phyloP scores from a whole-genome alignment of 2,113 vertebrate species.

The Colius striatus region DNA sequence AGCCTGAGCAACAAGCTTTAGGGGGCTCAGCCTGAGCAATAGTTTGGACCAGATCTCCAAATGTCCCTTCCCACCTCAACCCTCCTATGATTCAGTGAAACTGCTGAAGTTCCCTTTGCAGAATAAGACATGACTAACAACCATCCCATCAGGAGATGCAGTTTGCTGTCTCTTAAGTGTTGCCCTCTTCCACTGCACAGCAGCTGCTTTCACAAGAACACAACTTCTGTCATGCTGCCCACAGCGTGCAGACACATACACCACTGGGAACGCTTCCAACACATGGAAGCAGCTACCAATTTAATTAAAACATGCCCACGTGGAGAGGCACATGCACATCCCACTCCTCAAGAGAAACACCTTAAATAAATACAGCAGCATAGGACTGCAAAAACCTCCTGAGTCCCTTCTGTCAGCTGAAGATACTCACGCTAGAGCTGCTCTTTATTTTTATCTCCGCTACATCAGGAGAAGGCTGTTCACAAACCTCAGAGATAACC shows the following conservation, averaged over 20 bases:
- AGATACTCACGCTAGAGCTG: not conserved
- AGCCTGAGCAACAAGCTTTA: not conserved
- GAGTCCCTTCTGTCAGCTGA: not conserved
- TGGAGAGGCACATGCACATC: not conserved
- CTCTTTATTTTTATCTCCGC: not conserved
- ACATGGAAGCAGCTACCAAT: not conserved
- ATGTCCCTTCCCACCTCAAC: not conserved
- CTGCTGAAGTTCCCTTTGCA: not conserved
- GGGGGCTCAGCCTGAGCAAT: not conserved
- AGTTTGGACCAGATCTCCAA: not conserved
- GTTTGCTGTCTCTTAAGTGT: not conserved
- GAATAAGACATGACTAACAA: not conserved
- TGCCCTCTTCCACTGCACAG: not conserved
- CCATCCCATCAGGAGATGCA: not conserved
- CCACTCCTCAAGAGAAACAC: not conserved
- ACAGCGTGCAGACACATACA: not conserved
- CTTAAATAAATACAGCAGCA: not conserved
- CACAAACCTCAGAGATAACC: not conserved
- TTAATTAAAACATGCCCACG: conserved; percentile 34
- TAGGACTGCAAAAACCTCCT: not conserved
- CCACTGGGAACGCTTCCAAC: not conserved
- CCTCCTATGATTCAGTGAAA: not conserved
- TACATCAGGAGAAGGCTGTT: not conserved
- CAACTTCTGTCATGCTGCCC: not conserved
- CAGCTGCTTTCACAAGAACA: not conserved